phyloP scores from a whole-genome alignment of 2,888 invertebrate species.

The Aporophyla nigra region DNA sequence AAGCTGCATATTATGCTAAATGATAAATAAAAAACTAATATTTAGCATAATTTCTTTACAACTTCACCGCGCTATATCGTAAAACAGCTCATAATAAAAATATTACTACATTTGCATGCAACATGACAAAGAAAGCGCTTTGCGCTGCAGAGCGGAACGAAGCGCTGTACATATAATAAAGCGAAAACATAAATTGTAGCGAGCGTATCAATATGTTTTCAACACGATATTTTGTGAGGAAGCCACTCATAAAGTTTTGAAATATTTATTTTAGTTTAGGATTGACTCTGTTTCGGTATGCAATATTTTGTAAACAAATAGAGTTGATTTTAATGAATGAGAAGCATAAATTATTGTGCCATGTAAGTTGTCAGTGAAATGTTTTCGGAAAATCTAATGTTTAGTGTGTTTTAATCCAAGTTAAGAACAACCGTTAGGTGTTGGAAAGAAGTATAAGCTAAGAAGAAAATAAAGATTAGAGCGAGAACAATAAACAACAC shows the following conservation, averaged over 20 bases:
- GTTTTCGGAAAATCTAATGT: too few relatives aligned
- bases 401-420: too few relatives aligned
- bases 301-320: too few relatives aligned
- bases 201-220: constrained; percentile 35
- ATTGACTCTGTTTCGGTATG: too few relatives aligned
- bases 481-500: background rate
- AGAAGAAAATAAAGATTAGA: background rate
- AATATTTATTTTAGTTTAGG: constrained; percentile 15
- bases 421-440: too few relatives aligned
- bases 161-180: constrained; percentile 53
- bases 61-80: constrained; percentile 3
- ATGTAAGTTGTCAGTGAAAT: too few relatives aligned
- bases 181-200: constrained; percentile 29
- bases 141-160: constrained; percentile 50
- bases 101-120: constrained; percentile 77
- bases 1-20: background rate
- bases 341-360: too few relatives aligned
- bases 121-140: constrained; percentile 81
- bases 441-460: too few relatives aligned
- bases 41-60: constrained; percentile 24
- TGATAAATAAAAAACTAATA: background rate
- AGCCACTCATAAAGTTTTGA: background rate
- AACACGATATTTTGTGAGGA: constrained; percentile 31
- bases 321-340: too few relatives aligned
- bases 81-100: constrained; percentile 45